These are phyloP conservation scores for Leptinotarsa defecta DNA, from an alignment of 1,140 invertebrate species.

Conservation along the genomic window DNA sequence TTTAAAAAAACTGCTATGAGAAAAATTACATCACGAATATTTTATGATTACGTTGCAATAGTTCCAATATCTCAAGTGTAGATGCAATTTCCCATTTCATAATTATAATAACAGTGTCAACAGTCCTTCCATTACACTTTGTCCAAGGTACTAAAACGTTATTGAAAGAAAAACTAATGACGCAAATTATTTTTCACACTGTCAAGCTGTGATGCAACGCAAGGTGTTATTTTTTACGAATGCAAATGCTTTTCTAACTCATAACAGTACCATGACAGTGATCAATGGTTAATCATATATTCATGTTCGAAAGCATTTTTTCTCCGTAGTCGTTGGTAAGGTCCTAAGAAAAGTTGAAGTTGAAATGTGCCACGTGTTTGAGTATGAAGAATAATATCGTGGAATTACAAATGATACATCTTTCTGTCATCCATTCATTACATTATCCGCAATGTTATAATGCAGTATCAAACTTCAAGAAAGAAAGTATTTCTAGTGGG, in stretches of 20 bases:
- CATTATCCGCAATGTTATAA: background rate
- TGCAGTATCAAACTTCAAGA: background rate
- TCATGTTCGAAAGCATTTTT: background rate
- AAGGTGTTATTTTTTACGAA: conserved; percentile 9
- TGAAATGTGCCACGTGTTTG: background rate
- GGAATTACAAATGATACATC: background rate
- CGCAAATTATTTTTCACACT: background rate
- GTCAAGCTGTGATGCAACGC: conserved; percentile 2
- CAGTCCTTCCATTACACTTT: too few species aligned
- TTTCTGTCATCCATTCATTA: background rate
- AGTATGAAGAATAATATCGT: background rate
- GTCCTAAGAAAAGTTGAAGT: background rate
- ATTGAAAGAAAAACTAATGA: background rate
- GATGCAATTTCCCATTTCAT: too few species aligned
- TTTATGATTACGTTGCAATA: too few species aligned
- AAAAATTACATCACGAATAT: too few species aligned
- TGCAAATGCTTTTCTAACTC: conserved; percentile 15
- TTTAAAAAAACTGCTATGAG: too few species aligned
- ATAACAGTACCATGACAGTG: conserved; percentile 22
- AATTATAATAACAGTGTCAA: too few species aligned
- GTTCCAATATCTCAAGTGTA: too few species aligned
- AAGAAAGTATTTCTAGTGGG: too few species aligned
- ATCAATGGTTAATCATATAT: conserved; percentile 24
- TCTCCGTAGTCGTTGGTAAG: background rate
- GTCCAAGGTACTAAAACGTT: too few species aligned